Conservation (phyloP, 2,113 vertebrate genomes). For the Pelecanoides urinatrix region DNA sequence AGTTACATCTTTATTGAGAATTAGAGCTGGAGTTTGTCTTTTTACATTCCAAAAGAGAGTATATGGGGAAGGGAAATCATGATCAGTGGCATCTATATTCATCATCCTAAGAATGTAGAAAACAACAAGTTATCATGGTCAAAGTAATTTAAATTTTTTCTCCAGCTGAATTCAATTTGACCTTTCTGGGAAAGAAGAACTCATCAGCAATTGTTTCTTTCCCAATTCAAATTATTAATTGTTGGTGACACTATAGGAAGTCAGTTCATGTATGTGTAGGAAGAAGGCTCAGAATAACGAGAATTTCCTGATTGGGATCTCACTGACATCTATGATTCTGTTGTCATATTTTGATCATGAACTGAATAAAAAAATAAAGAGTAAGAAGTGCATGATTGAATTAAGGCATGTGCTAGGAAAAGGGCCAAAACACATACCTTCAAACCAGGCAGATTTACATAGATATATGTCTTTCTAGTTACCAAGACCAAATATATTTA, state of each 20-base stretch:
- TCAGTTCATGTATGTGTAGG: background rate
- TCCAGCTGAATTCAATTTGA: background rate
- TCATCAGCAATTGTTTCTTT: background rate
- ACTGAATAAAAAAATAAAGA: constrained; percentile 24
- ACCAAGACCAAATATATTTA: background rate
- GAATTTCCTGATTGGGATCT: background rate
- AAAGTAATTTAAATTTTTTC: background rate
- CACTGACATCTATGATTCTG: background rate
- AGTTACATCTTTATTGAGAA: background rate
- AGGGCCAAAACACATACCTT: background rate
- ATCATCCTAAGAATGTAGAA: background rate
- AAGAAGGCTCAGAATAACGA: background rate
- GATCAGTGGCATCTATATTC: background rate
- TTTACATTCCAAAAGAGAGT: constrained; percentile 2
- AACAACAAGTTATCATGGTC: background rate
- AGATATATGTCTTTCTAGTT: background rate
- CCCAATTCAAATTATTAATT: background rate
- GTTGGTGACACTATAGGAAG: background rate
- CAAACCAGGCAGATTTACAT: background rate
- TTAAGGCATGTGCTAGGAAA: background rate
- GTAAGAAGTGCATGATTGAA: background rate
- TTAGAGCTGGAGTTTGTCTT: background rate
- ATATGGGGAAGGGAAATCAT: background rate
- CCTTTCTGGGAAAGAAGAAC: background rate
- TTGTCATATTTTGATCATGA: background rate